Base-by-base conservation (phyloP, 2,888 invertebrate species). In the Uloborus plumipes region DNA sequence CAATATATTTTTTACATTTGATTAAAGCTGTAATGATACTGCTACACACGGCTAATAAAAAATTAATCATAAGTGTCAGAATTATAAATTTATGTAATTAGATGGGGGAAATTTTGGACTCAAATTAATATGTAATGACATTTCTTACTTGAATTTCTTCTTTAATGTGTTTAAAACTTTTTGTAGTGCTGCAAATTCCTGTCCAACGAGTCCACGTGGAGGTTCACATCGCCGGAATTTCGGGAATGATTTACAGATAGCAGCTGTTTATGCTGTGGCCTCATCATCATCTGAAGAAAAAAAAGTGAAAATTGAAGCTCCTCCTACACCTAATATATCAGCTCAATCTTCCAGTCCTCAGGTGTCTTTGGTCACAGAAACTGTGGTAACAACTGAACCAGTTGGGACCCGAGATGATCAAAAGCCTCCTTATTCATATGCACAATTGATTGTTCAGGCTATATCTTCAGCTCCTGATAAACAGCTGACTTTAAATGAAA, bases 361-460 rank as follows among this genome's bases (percentile, higher is more conserved):
- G 51, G 80, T 80, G 16, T 74, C 74, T n/a, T 47, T 80, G 31
- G 80, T 80, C 2, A 80, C 80, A 0, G 80, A 80, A 69, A 74
- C 80, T 62, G 80, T 80, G 47, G 73, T 80, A 20, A 74, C 77
- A 14, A 49, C 66, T 15, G 77, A 77, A 13, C 55, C 67, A 50
- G 20, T 22, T 15, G 65, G 65, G 39, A 67, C 62, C 18, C 61
- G 77, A 89, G 96, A 96, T 89, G 96, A 96, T 88, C 94, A 95
- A 76, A 97, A 97, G 89, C 98, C 99, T 74, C 98, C 98, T 15
- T 99, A 95, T 91, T 98, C 97, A 86, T 99, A 99, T 90, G 99
- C 99, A 86, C 98, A 99, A 91, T 92, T 99, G 85, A 99, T 99
- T 88, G 98, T 99, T 84, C 98, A 99, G 89, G 96, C 98, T 47